Evolutionary conservation across 1,140 invertebrate species (phyloP), one percentile per base, ranked within the genome.

Genomic region (Leptonema lineaticorne): DNA sequence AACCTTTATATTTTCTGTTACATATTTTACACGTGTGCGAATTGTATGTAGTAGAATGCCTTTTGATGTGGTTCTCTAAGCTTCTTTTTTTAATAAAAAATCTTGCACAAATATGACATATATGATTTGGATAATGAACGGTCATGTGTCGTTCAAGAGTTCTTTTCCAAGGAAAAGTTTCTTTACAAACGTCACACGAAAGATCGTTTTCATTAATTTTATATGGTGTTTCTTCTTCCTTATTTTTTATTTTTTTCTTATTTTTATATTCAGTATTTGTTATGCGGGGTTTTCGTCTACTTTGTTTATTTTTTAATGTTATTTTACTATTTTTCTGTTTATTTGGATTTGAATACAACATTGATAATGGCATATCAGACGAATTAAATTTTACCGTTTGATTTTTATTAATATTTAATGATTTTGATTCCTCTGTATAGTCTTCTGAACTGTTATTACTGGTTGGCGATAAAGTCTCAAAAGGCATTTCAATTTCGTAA

Each of bases 101-200:
- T 50, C 77, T 76, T 0, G 76, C 77, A 67, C 83, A 85, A 3
- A 79, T 73, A 16, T 70, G 56, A 63, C 77, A 82, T 28, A 75
- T 70, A 62, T 76, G 86, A 0, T 87, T 85, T 50, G 63, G 68
- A 5, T n/a, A 30, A 59, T 59, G 57, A 30, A 33, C 11, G 20
- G 57, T 9, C 33, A 59, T 33, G 20, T 59, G 57, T 11, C 27
- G 24, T 11, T 22, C 28, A 29, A 59, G 57, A 2, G 18, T 24
- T 2, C 22, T 22, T 2, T 14, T 20, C 24, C 18, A 26, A 5
- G 50, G 50, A n/a, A 53, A 53, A 11, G 50, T 53, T 53, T 53
- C 50, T 11, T 26, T 26, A n/a, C 50, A 53, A 8, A 53, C 27
- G 24, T 53, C 27, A 53, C 50, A 53, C 1, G 18, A 11, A 14